These are phyloP conservation scores for Diadumene lineata DNA, from an alignment of 92 coral and sea anemone species.

Conservation along the genomic window DNA sequence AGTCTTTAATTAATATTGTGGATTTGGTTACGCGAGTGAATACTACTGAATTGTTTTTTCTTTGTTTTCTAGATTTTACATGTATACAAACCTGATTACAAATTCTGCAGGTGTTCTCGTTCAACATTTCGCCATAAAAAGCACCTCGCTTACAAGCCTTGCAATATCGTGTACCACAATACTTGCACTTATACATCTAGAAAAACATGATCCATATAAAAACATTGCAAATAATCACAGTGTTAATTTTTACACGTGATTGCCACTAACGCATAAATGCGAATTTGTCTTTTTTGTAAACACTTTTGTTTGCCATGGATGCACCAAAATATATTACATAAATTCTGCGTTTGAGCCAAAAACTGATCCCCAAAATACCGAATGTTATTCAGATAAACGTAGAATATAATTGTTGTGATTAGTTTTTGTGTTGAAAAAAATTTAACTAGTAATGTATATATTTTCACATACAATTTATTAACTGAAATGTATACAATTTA, in stretches of 20 bases:
- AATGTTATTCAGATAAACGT: background rate
- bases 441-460: background rate
- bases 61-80: background rate
- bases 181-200: slow-evolving; percentile 78
- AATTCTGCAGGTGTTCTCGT: slow-evolving; percentile 60
- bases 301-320: background rate
- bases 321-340: background rate
- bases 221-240: background rate
- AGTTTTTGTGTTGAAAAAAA: background rate
- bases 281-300: background rate
- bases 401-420: background rate
- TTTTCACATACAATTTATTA: background rate
- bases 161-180: slow-evolving; percentile 84
- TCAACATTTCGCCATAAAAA: slow-evolving; percentile 82
- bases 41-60: background rate
- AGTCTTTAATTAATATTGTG: too few relatives aligned
- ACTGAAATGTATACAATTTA: background rate
- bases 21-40: background rate
- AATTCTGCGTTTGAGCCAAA: background rate
- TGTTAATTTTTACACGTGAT: background rate
- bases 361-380: background rate
- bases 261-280: background rate
- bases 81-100: slow-evolving; percentile 75
- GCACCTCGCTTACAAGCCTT: slow-evolving; percentile 83
- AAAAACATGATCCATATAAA: background rate